phyloP scores from a whole-genome alignment of 1,140 invertebrate species.

The Drosophila baimaii region DNA sequence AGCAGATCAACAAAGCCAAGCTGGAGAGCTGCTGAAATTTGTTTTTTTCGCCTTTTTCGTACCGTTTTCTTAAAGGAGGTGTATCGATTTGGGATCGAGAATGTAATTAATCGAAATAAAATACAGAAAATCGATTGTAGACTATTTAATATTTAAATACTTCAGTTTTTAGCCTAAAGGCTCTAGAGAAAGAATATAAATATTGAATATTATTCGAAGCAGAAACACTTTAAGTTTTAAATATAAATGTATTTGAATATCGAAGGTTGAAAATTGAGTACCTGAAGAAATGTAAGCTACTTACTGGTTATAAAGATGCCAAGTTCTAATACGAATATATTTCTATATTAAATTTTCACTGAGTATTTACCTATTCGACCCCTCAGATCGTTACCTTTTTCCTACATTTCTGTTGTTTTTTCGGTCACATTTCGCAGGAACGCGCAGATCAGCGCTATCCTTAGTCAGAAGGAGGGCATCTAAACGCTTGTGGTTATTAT shows the following conservation, averaged over 20 bases:
- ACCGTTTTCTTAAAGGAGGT: neutral
- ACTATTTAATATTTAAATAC: neutral
- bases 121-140: neutral
- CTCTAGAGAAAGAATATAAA: too few relatives aligned
- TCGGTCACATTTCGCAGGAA: conserved; percentile 39
- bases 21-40: conserved; percentile 59
- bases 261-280: too few relatives aligned
- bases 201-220: too few relatives aligned
- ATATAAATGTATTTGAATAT: too few relatives aligned
- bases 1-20: conserved; percentile 51
- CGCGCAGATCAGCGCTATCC: conserved; percentile 24
- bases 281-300: too few relatives aligned
- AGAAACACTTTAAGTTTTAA: too few relatives aligned
- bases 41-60: conserved; percentile 6
- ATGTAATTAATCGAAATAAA: neutral
- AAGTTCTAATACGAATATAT: too few relatives aligned
- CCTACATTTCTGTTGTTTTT: conserved; percentile 15
- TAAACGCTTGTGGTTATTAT: conserved; percentile 75
- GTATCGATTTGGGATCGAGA: neutral
- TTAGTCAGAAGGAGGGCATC: conserved; percentile 23
- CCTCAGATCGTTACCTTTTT: neutral
- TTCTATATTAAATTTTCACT: neutral
- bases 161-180: too few relatives aligned
- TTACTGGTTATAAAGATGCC: too few relatives aligned
- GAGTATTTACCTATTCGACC: conserved; percentile 1